Base-by-base conservation (phyloP, 2,888 invertebrate species). In the Cynaeus angustus region DNA sequence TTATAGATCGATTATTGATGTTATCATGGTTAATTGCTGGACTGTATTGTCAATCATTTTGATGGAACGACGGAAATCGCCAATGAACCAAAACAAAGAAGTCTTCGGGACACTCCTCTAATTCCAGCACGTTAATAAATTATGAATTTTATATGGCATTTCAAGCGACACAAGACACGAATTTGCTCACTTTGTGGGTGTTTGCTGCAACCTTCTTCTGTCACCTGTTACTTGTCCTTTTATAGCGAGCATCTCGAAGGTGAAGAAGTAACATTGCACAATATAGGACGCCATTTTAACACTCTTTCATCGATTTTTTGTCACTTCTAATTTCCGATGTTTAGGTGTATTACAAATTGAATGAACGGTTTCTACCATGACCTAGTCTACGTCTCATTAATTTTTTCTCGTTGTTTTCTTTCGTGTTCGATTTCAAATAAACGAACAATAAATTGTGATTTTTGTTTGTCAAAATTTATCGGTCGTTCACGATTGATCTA, bases 301-400 rank as follows among this genome's bases (percentile, higher is more conserved):
- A 37, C n/a, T 21, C 21, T 21, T 21, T 21, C 21, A 21, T 21
- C 21, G 21, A 21, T 21, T 21, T 21, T 21, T 21, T 21, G 21
- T 21, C 21, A 21, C 21, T 21, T 21, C 2, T 4, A 21, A 3
- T 21, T 21, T 21, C 21, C 21, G 21, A 1, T 21, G n/a, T n/a
- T n/a, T n/a, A n/a, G 21, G 21, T 21, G 21, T 2, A 3, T 10
- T 7, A 38, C 38, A n/a, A 38, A n/a, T 53, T 21, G 7, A 53
- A 53, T 53, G 9, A 38, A 10, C 56, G 16, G 43, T 38, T 28
- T 43, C 56, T 43, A 26, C 56, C 56, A 56, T 56, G 56, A 56
- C 56, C 56, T 56, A 56, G 56, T 56, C 41, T 56, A 26, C 43
- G 14, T 38, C 3, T n/a, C 38, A 56, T 56, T 56, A 56, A 56